Evolutionary conservation across 2,797 vertebrate species (phyloP), one percentile per base, ranked within the genome.

Genomic region (Sebastes nivosus): DNA sequence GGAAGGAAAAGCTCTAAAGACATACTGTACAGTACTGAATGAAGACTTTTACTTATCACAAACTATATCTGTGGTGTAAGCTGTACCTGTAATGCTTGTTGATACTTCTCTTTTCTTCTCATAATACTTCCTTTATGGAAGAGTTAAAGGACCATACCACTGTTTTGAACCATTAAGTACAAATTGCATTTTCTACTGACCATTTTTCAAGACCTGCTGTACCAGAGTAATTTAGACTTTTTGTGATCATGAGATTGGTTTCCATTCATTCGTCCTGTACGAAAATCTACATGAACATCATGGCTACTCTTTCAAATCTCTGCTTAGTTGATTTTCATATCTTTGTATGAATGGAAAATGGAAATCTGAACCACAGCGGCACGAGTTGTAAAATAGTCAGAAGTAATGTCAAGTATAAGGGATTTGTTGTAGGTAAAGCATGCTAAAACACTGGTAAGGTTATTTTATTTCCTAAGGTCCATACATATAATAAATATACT

Each of bases 281-380:
- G 12, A 22, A 72, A 27, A 24, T 46, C 27, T 59, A 63, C 5
- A 6, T 64, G 1, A 36, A 20, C 8, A 32, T 32, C 10, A 4
- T 12, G 29, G 16, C n/a, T 36, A 2, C n/a, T 34, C 20, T 71
- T 38, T 72, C 10, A 38, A 46, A 13, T 72, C 29, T 50, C 8
- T 57, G 18, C 72, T 14, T 5, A 0, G 13, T 30, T 61, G 18
- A 78, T 74, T 87, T 88, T 74, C 64, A 27, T 79, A 63, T 59
- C 34, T 65, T 67, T 61, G 38, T 71, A 13, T 34, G 30, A 63
- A 73, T 81, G 60, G 14, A 85, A 76, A 63, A 73, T 81, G 60
- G 14, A 85, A 76, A 77, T 85, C 22, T 55, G 18, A 87, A 69
- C 16, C 55, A 54, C 64, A 20, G 30, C 36, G 32, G 32, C 16